Conservation (phyloP, 2,113 vertebrate species). For the Cheirogaleus medius region DNA sequence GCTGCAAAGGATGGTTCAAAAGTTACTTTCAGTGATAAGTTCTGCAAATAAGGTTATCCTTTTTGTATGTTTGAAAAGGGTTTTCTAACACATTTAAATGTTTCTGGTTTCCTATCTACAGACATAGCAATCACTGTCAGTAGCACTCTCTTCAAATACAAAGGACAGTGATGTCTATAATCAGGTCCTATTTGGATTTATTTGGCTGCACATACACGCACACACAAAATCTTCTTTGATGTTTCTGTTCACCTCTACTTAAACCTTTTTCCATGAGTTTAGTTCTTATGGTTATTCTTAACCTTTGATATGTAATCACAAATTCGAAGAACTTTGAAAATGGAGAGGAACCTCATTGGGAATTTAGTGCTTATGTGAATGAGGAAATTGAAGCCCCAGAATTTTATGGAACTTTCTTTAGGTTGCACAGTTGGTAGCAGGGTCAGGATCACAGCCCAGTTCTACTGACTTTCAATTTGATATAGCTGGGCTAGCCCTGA, state of each 20-base stretch:
- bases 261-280: neutral
- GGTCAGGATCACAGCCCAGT: neutral
- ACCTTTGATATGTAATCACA: slow-evolving; percentile 26
- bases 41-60: neutral
- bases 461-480: neutral
- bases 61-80: neutral
- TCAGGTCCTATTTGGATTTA: slow-evolving; percentile 44
- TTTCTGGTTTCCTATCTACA: neutral
- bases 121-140: slow-evolving; percentile 27
- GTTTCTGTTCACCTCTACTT: slow-evolving; percentile 20
- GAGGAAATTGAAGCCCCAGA: slow-evolving; percentile 22
- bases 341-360: neutral
- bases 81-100: slow-evolving; percentile 3
- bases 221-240: neutral
- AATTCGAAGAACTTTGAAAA: slow-evolving; percentile 49
- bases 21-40: neutral
- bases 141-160: slow-evolving; percentile 3
- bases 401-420: neutral
- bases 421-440: neutral
- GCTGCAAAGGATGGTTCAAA: neutral
- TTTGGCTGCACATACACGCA: neutral
- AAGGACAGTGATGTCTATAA: slow-evolving; percentile 26
- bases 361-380: neutral
- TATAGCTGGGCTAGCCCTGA: neutral
- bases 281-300: neutral